Evolutionary conservation across 2,888 invertebrate genomes (phyloP).

Genomic region (Nesidiocoris tenuis): DNA sequence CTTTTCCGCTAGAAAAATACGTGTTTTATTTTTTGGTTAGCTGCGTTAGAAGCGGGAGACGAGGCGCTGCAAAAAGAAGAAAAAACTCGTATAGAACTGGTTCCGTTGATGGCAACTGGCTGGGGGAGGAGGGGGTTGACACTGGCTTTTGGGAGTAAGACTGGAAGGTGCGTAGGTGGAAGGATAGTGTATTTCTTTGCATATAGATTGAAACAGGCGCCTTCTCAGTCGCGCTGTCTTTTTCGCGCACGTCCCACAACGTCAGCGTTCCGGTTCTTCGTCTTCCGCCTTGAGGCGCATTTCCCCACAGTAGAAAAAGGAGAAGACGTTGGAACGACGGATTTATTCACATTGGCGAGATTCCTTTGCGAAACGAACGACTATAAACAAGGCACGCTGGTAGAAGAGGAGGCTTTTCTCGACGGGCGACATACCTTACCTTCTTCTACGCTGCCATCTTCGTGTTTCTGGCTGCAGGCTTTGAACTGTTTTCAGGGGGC

Average conservation of each 20-base stretch:
- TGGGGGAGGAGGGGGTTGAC: neutral
- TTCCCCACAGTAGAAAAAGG: constrained; percentile 6
- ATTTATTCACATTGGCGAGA: constrained; percentile 37
- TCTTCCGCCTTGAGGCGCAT: constrained; percentile 21
- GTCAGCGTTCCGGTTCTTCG: constrained; percentile 6
- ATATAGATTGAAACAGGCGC: neutral
- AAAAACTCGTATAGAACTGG: neutral
- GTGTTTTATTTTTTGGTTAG: neutral
- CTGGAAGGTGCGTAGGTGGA: neutral
- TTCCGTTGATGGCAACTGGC: neutral
- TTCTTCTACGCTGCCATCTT: neutral
- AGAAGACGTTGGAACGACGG: constrained; percentile 15
- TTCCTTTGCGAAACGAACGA: constrained; percentile 19
- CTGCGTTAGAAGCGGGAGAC: neutral
- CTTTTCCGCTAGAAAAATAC: neutral
- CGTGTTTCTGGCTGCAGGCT: neutral
- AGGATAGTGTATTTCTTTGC: constrained; percentile 10
- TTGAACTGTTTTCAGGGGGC: no score
- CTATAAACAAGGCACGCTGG: neutral
- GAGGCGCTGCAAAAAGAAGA: neutral
- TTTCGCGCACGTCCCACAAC: neutral
- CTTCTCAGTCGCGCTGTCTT: neutral
- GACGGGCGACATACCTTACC: neutral
- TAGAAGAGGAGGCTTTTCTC: neutral
- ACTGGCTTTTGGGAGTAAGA: neutral